Evolutionary conservation across 1,140 invertebrate genomes (phyloP), one percentile per base, ranked within the genome.

Genomic region (Drosophila dunni): DNA sequence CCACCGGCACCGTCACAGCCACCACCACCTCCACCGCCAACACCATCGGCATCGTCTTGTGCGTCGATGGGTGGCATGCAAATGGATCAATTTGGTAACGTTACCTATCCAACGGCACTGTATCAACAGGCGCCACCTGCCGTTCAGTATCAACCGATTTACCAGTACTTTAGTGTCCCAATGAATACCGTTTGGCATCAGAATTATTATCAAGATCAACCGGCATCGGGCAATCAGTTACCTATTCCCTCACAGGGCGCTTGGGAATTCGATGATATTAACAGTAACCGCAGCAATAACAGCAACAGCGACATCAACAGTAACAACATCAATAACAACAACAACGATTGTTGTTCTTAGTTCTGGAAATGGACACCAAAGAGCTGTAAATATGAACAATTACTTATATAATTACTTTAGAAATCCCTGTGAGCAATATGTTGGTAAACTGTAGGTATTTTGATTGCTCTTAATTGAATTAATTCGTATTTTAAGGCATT

Each of bases 161-260:
- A 71, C 29, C 68, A 71, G 7, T 71, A 65, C 8, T 58, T 42
- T 17, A 71, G 42, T 50, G 53, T 64, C 13, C 66, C 66, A 7
- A 29, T 70, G 3, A 70, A 63, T 36, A 13, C 34, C 9, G 9
- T 34, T 1, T 57, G 62, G 61, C 53, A 40, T 13, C 36, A 40
- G 13, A 57, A 33, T 7, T 65, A 57, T 20, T 50, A 36, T 10
- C 33, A 34, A 8, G 53, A 65, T 2, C 13, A 50, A 13, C 50
- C 54, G 20, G 6, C 10, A 9, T 17, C 10, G 6, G 24, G 7
- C 11, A 4, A 8, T 1, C 68, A 50, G 44, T 5, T 20, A 20
- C 8, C 45, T 1, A 20, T 24, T 5, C 36, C 36, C 1, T 36
- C 40, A 5, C 61, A 13, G 24, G 11, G 9, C 3, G 24, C 53